Evolutionary conservation across 2,797 vertebrate genomes (phyloP).

Genomic region (Liasis olivaceus): DNA sequence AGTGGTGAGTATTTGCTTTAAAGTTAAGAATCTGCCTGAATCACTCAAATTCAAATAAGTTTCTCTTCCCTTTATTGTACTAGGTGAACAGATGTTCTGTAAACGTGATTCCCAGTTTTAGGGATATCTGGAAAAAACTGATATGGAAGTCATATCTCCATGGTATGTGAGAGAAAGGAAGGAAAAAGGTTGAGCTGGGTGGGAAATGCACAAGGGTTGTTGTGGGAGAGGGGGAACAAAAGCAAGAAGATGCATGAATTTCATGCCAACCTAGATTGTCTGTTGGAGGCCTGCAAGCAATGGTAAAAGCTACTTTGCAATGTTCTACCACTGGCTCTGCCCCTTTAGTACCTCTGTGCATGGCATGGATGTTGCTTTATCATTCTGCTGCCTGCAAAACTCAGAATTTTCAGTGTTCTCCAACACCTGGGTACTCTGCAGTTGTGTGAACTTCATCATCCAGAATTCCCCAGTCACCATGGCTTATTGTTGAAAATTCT

Average conservation of each 20-base stretch:
- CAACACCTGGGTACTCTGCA: too few species aligned
- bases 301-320: background rate
- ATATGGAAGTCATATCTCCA: background rate
- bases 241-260: background rate
- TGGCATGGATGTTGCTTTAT: too few species aligned
- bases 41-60: background rate
- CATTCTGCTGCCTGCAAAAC: background rate
- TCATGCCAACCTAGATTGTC: background rate
- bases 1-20: conserved; percentile 78
- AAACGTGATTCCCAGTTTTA: background rate
- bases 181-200: background rate
- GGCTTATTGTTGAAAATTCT: too few species aligned
- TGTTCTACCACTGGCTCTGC: too few species aligned
- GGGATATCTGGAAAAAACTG: background rate
- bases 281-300: background rate
- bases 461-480: too few species aligned
- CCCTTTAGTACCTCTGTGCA: too few species aligned
- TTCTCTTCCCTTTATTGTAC: background rate
- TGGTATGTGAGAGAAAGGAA: too few species aligned
- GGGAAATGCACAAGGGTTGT: background rate
- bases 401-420: background rate
- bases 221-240: background rate
- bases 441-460: too few species aligned
- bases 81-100: background rate
- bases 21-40: background rate